A percentile compares a stretch with the other conserved stretches of the same genome.
Conservation (phyloP, 1,140 invertebrate species). For the Eubasilissa regina region DNA sequence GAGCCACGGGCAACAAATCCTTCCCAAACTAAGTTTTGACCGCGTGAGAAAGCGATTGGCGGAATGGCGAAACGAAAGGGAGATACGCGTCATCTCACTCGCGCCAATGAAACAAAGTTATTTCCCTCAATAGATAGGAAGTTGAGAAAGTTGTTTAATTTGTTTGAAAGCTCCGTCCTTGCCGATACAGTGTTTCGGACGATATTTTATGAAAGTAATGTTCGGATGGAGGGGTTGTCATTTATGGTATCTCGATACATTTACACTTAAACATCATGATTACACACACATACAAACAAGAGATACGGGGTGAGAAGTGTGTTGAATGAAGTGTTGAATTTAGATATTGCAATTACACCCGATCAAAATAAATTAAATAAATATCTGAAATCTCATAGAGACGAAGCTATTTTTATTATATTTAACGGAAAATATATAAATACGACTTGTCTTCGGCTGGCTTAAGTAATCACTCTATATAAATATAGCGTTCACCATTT, state of each 20-base stretch:
- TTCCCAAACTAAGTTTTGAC: conserved; percentile 22
- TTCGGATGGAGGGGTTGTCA: conserved; percentile 23
- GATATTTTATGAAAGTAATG: conserved; percentile 30
- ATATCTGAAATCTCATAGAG: no score
- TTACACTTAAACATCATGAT: no score
- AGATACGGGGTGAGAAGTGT: no score
- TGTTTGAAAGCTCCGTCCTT: conserved; percentile 40
- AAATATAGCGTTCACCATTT: no score
- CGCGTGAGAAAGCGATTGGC: conserved; percentile 4
- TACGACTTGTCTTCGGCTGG: no score
- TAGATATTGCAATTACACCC: no score
- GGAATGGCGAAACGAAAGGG: conserved; percentile 3
- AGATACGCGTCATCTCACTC: conserved; percentile 14
- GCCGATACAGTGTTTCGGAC: conserved; percentile 8
- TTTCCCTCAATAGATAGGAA: conserved; percentile 14
- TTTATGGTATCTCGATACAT: conserved; percentile 10
- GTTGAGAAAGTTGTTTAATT: conserved; percentile 42
- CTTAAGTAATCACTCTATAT: no score
- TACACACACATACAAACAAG: no score
- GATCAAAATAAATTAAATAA: no score
- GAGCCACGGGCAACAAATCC: conserved; percentile 23
- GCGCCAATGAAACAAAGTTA: conserved; percentile 9
- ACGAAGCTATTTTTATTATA: no score
- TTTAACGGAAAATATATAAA: no score
- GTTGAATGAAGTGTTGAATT: no score